These are phyloP conservation scores for Acheta domesticus DNA, from an alignment of 2,888 invertebrate species.

Conservation along the genomic window DNA sequence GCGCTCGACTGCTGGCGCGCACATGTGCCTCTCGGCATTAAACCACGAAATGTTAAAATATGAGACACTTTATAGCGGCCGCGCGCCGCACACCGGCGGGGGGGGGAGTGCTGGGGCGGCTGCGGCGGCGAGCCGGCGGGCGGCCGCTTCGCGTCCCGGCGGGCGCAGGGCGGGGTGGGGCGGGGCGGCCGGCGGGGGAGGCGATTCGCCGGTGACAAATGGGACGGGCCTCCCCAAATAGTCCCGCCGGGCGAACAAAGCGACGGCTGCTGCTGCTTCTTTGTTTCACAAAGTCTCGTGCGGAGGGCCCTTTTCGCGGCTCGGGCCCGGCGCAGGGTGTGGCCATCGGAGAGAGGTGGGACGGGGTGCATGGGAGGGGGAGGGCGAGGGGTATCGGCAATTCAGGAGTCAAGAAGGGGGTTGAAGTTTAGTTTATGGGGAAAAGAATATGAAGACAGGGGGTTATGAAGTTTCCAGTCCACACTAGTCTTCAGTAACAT, in stretches of 20 bases:
- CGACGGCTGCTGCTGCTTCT: neutral
- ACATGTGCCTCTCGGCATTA: slow-evolving; percentile 29
- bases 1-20: neutral
- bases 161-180: neutral
- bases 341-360: no score
- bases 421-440: no score
- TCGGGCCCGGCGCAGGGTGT: no score
- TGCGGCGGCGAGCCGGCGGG: neutral
- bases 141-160: neutral
- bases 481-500: no score
- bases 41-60: slow-evolving; percentile 35
- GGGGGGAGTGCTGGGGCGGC: neutral
- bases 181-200: neutral
- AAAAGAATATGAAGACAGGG: no score
- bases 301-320: neutral
- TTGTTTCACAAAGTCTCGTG: neutral
- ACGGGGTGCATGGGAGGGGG: no score
- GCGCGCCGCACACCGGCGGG: neutral
- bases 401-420: no score
- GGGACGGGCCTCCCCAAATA: slow-evolving; percentile 33
- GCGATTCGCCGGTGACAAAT: slow-evolving; percentile 32
- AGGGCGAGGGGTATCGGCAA: no score
- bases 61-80: slow-evolving; percentile 32
- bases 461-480: no score
- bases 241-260: slow-evolving; percentile 18